Base-by-base conservation (phyloP, 92 coral and sea anemone species). In the Epizoanthus scotinus region DNA sequence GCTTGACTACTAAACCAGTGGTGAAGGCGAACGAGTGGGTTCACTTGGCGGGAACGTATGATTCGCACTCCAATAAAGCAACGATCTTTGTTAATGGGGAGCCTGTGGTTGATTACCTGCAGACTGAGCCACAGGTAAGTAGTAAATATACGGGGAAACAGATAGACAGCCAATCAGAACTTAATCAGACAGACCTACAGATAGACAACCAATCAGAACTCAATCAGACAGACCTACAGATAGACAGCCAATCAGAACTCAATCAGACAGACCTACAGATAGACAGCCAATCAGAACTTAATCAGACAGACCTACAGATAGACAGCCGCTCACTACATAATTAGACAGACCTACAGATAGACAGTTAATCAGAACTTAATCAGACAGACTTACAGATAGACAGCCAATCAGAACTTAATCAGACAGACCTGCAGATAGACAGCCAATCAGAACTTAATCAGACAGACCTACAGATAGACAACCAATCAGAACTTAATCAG, bases 1-100 rank as follows among this genome's bases (percentile, higher is more conserved):
- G 97, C 5, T 71, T 85, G 73, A 86, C 92, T 7, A 92, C 97
- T 17, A 83, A 87, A 57, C 86, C 84, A 8, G 89, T 89, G 25
- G 89, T 92, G 53, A 79, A 84, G 42, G 90, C 84, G 28, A 88
- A 92, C 66, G 87, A 79, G 38, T 92, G 97, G 97, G 89, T 88
- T 0, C 97, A 92, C 62, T 72, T 92, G 70, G 94, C 91, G 19
- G 97, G 97, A 10, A 82, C 86, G 21, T 92, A 92, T 77, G 87
- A 92, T 62, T 91, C 97, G 13, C 77, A 59, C 70, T 83, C 91
- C 79, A 84, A 87, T 60, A 89, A 90, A 63, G 92, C 97, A 21
- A 64, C 67, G 50, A 83, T 92, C 31, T 92, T 79, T 61, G 82
- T 92, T 40, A 90, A 92, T 53, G 97, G 97, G 14, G 87, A 89